These are phyloP conservation scores for Emesis russula DNA, from an alignment of 2,888 invertebrate species.

Conservation along the genomic window DNA sequence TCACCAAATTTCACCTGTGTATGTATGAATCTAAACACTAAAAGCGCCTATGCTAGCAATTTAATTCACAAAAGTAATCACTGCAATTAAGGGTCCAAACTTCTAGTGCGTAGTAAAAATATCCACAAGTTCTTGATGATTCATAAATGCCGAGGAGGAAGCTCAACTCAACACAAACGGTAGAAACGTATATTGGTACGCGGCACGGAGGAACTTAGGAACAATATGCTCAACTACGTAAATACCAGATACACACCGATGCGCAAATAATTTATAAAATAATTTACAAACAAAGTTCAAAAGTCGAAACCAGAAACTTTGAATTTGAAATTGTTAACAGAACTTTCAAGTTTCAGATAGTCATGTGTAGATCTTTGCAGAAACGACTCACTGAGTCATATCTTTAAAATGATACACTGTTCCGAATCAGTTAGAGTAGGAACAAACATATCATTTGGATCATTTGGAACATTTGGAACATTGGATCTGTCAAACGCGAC, in stretches of 20 bases:
- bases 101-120: background rate
- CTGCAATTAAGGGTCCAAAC: background rate
- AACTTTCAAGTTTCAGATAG: too few species aligned
- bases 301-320: background rate
- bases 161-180: background rate
- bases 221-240: background rate
- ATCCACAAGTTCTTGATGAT: background rate
- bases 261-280: background rate
- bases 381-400: too few species aligned
- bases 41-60: too few species aligned
- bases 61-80: conserved; percentile 52
- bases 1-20: too few species aligned
- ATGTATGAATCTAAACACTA: too few species aligned
- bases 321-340: background rate
- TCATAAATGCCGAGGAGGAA: background rate
- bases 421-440: too few species aligned
- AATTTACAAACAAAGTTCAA: background rate
- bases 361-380: too few species aligned
- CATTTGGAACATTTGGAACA: too few species aligned
- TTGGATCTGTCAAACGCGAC: too few species aligned
- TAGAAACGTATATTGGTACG: background rate
- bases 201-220: background rate
- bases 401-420: too few species aligned
- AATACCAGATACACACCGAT: background rate
- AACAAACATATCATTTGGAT: too few species aligned